Evolutionary conservation across 92 coral and sea anemone genomes (phyloP), one percentile per base, ranked within the genome.

Genomic region (Epizoanthus fatuus): DNA sequence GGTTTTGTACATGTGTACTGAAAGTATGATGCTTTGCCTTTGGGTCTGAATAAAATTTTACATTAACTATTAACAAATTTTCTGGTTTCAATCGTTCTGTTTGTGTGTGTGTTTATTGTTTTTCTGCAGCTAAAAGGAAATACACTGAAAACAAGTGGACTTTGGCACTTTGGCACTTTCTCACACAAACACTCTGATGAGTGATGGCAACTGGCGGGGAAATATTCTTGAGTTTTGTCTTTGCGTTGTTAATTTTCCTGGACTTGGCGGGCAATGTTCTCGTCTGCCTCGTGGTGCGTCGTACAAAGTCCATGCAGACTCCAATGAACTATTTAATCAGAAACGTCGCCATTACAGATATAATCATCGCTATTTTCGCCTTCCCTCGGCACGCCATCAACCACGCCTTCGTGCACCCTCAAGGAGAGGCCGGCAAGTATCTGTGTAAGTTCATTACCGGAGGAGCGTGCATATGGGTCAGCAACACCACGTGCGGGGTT

Each of bases 391-490:
- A 92, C 53, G 95, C 86, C 19, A 44, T 87, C 17, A 87, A 56
- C 83, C 58, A 56, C 45, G 87, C 74, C 51, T 92, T 92, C 70
- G 69, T 19, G 0, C 93, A 92, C 54, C 91, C 92, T 5, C 67
- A 65, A 51, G 93, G 79, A 1, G 2, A 37, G 58, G 53, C 13
- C 53, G 90, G 93, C 0, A 83, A 92, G 59, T 75, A 75, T 39
- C 49, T 93, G 56, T 93, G 96, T 79, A 87, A 90, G 88, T 79
- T 93, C 38, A 70, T 90, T 37, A 93, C 96, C 3, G 96, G 96
- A n/a, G 96, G 96, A 19, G 84, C 64, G 19, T 84, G 84, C 60
- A 90, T 93, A 79, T 93, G 96, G 96, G 70, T 87, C 32, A 86
- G 91, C 7, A 91, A 84, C 0, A 90, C 96, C 13, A 66, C 91